A percentile compares a stretch with the other conserved stretches of the same genome.
These are phyloP conservation scores for Bedellia somnulentella DNA, from an alignment of 2,888 invertebrate species.

Conservation along the genomic window DNA sequence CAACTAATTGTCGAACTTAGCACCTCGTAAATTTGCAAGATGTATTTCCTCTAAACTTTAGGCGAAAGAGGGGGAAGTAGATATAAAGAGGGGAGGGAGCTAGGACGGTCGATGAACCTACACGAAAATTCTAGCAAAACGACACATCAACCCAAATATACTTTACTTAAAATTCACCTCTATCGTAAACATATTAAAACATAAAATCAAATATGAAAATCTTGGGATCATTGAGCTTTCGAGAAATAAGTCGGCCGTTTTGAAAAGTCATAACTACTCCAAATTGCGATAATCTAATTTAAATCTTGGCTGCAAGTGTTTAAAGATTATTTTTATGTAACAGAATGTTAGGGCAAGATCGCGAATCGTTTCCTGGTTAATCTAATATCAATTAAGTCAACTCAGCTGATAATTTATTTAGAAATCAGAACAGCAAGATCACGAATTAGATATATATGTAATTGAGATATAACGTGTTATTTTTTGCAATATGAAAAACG, in stretches of 20 bases:
- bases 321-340: slow-evolving; percentile 14
- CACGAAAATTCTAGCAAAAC: slow-evolving; percentile 15
- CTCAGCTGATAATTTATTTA: slow-evolving; percentile 45
- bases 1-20: too few species aligned
- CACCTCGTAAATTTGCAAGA: too few species aligned
- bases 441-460: too few species aligned
- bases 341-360: too few species aligned
- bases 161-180: slow-evolving; percentile 16
- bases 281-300: slow-evolving; percentile 11
- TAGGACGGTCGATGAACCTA: slow-evolving; percentile 54
- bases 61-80: too few species aligned
- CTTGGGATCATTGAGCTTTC: slow-evolving; percentile 54
- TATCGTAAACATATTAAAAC: slow-evolving; percentile 16
- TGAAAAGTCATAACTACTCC: slow-evolving; percentile 20
- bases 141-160: slow-evolving; percentile 16
- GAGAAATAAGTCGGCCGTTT: slow-evolving; percentile 27
- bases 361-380: slow-evolving; percentile 44
- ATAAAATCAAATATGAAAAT: slow-evolving; percentile 18
- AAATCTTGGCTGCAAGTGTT: slow-evolving; percentile 8
- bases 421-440: slow-evolving; percentile 37
- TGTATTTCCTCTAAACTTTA: too few species aligned
- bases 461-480: too few species aligned
- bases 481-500: too few species aligned
- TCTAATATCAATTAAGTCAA: slow-evolving; percentile 47
- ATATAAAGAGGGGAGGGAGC: slow-evolving; percentile 26